Evolutionary conservation across 1,140 invertebrate species (phyloP).

Genomic region (Bombus pyrosoma): DNA sequence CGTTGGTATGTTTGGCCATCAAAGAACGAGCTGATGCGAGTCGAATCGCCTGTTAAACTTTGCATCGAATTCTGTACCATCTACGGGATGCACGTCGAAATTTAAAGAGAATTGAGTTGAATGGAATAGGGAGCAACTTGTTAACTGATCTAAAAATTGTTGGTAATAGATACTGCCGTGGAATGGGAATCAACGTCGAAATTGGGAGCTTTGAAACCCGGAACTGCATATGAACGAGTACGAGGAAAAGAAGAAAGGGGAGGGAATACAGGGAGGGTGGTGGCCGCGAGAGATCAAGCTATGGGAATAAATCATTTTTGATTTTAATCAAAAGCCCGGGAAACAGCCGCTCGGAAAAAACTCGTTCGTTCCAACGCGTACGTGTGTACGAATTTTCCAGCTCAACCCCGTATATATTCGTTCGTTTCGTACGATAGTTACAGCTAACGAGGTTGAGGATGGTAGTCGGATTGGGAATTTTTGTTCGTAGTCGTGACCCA

Average conservation of each 20-base stretch:
- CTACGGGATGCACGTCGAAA: not conserved
- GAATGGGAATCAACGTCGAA: slow-evolving; percentile 41
- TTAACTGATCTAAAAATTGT: slow-evolving; percentile 62
- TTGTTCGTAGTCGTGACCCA: slow-evolving; percentile 31
- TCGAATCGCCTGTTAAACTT: slow-evolving; percentile 7
- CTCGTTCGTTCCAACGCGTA: not conserved
- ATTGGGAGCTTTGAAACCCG: slow-evolving; percentile 55
- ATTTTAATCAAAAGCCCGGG: slow-evolving; percentile 65
- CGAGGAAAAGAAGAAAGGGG: not conserved
- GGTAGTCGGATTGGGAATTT: not conserved
- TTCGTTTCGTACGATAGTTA: slow-evolving; percentile 18
- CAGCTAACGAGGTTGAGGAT: not conserved
- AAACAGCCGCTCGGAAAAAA: slow-evolving; percentile 33
- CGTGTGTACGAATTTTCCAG: slow-evolving; percentile 19
- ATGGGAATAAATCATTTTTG: slow-evolving; percentile 65
- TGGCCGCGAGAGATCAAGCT: slow-evolving; percentile 9
- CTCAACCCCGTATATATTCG: too few species aligned
- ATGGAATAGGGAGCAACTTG: slow-evolving; percentile 12
- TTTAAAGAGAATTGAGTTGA: not conserved
- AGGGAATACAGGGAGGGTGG: not conserved
- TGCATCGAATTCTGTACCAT: not conserved
- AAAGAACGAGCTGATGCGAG: not conserved
- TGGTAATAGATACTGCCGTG: slow-evolving; percentile 61
- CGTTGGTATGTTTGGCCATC: not conserved
- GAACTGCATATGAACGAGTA: not conserved